Evolutionary conservation across 2,888 invertebrate species (phyloP).

Genomic region (Plebejus anna): DNA sequence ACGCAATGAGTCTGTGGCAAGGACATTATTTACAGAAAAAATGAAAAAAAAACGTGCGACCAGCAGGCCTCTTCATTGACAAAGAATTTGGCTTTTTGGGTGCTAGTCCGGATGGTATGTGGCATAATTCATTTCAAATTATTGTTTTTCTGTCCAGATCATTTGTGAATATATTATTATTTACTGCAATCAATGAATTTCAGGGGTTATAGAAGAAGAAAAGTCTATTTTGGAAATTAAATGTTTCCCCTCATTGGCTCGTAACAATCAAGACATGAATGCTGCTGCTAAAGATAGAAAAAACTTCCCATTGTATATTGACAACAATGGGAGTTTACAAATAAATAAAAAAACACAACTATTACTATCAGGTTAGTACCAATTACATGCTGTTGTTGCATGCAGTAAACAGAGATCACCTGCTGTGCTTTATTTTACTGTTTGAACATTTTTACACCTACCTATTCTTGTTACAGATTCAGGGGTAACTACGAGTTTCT

Average conservation of each 20-base stretch:
- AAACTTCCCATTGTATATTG: background rate
- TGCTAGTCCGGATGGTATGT: constrained; percentile 8
- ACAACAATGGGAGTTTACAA: background rate
- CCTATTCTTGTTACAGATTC: too few relatives aligned
- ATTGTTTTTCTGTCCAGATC: background rate
- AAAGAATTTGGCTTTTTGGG: constrained; percentile 9
- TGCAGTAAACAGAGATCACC: too few relatives aligned
- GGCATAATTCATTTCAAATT: background rate
- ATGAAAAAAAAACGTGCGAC: background rate
- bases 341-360: background rate
- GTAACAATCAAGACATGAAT: background rate
- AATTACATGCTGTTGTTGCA: too few relatives aligned
- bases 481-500: background rate
- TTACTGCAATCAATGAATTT: background rate
- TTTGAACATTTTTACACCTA: too few relatives aligned
- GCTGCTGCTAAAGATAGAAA: background rate
- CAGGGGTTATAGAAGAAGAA: background rate
- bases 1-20: background rate
- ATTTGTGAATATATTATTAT: background rate
- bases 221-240: constrained; percentile 1
- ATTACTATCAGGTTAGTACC: too few relatives aligned
- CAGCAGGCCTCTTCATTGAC: constrained; percentile 5
- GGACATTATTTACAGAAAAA: constrained; percentile 1
- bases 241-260: background rate
- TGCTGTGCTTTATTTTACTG: too few relatives aligned